A percentile compares a stretch with the other conserved stretches of the same genome.
Evolutionary conservation across 2,888 invertebrate species (phyloP).

Genomic region (Volucella inflata): DNA sequence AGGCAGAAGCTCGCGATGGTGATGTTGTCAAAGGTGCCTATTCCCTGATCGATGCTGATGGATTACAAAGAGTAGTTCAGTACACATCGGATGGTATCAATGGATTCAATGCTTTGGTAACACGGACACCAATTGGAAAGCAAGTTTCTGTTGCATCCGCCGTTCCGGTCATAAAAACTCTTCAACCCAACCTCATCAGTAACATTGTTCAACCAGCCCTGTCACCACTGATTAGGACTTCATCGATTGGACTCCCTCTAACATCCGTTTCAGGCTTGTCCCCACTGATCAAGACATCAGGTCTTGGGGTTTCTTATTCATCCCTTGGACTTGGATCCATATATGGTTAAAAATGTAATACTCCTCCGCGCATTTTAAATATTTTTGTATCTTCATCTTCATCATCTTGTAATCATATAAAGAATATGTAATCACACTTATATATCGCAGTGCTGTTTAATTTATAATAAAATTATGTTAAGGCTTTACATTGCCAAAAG

Average conservation of each 20-base stretch:
- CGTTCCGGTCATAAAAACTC: constrained; percentile 28
- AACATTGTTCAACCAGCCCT: constrained; percentile 20
- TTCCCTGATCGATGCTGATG: constrained; percentile 85
- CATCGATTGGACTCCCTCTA: constrained; percentile 1
- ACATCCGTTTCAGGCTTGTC: neutral
- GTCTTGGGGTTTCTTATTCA: too few species aligned
- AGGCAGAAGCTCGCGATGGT: constrained; percentile 84
- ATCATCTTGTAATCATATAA: too few species aligned
- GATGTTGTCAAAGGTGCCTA: constrained; percentile 84
- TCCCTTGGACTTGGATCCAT: too few species aligned
- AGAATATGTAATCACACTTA: too few species aligned
- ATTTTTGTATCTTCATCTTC: too few species aligned
- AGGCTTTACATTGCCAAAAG: too few species aligned
- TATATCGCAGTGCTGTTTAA: too few species aligned
- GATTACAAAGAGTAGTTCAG: constrained; percentile 84
- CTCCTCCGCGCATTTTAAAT: too few species aligned
- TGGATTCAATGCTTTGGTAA: constrained; percentile 61
- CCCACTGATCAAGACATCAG: too few species aligned
- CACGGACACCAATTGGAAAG: constrained; percentile 44
- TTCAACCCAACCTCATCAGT: constrained; percentile 49
- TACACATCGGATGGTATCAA: constrained; percentile 80
- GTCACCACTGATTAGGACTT: constrained; percentile 20
- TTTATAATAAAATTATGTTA: too few species aligned
- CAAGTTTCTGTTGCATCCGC: constrained; percentile 35
- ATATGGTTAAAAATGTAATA: too few species aligned